Percentiles rank a stretch among this genome's conserved stretches.
phyloP scores from a whole-genome alignment of 2,113 vertebrate species.

The Burhinus bistriatus region DNA sequence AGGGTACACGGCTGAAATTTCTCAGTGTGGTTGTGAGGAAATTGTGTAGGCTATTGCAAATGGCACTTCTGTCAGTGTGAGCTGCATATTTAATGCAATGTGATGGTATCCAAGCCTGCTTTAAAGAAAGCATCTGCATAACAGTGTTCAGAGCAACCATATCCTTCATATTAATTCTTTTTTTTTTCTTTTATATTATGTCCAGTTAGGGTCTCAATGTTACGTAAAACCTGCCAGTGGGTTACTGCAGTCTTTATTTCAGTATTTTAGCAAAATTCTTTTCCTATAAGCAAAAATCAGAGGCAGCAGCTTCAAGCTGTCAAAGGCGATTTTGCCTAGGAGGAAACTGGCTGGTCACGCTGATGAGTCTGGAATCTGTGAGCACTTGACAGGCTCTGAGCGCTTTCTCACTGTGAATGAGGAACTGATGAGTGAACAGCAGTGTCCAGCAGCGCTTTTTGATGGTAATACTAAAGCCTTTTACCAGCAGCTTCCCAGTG shows the following conservation, averaged over 20 bases:
- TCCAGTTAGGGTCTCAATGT: neutral
- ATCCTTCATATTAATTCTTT: neutral
- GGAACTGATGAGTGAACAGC: constrained; percentile 31
- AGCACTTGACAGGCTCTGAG: constrained; percentile 8
- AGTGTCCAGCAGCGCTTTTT: constrained; percentile 11
- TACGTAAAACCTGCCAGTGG: neutral
- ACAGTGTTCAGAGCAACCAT: neutral
- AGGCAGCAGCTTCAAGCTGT: constrained; percentile 31
- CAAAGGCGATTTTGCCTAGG: constrained; percentile 19
- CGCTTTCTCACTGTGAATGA: neutral
- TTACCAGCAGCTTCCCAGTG: neutral
- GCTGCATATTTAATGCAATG: neutral
- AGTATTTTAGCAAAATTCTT: neutral
- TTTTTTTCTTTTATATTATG: neutral
- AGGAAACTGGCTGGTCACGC: neutral
- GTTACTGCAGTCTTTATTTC: neutral
- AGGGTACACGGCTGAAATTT: neutral
- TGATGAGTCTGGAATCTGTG: neutral
- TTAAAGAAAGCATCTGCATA: neutral
- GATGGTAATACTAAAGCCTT: neutral
- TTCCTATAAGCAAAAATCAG: constrained; percentile 21
- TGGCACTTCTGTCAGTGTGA: neutral
- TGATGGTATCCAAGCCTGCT: neutral
- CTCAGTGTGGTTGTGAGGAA: neutral
- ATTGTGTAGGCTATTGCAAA: constrained; percentile 14